Evolutionary conservation across 2,888 invertebrate species (phyloP).

Genomic region (Drosophila eohydei): DNA sequence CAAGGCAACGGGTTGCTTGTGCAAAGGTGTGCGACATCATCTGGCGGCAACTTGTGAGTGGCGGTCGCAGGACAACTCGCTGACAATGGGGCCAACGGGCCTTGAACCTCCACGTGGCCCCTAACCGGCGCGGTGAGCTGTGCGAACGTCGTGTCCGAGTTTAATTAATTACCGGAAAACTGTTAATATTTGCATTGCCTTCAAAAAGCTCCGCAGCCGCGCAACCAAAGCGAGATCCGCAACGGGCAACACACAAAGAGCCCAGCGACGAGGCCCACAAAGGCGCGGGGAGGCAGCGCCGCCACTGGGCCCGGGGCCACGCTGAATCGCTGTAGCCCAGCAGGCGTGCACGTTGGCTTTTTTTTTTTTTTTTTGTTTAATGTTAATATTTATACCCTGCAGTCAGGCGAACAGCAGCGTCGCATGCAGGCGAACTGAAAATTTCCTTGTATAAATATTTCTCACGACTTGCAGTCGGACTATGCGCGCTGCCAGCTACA

Average conservation of each 20-base stretch:
- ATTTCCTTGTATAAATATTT: conserved; percentile 4
- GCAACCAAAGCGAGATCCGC: conserved; percentile 21
- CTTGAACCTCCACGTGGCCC: conserved; percentile 21
- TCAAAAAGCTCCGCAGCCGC: conserved; percentile 33
- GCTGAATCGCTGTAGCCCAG: conserved; percentile 11
- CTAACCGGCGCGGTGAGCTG: conserved; percentile 27
- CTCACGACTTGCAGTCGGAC: background rate
- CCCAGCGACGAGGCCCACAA: conserved; percentile 35
- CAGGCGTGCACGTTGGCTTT: conserved; percentile 14
- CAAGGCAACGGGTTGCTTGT: background rate
- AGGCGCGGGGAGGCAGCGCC: background rate
- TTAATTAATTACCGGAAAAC: conserved; percentile 78
- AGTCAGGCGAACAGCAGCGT: background rate
- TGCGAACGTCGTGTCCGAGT: conserved; percentile 60
- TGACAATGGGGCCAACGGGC: conserved; percentile 6
- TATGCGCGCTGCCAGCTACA: background rate
- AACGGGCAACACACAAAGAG: conserved; percentile 54
- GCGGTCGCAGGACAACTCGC: conserved; percentile 7
- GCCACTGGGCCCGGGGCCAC: conserved; percentile 5
- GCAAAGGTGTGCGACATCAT: conserved; percentile 1
- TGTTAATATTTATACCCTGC: conserved; percentile 38
- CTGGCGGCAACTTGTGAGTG: background rate
- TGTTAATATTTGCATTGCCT: conserved; percentile 77
- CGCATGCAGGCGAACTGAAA: background rate
- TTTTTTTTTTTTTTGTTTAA: conserved; percentile 15